Percentiles rank a stretch among this genome's conserved stretches.
Evolutionary conservation across 2,888 invertebrate species (phyloP).

Genomic region (Adelphocoris suturalis): DNA sequence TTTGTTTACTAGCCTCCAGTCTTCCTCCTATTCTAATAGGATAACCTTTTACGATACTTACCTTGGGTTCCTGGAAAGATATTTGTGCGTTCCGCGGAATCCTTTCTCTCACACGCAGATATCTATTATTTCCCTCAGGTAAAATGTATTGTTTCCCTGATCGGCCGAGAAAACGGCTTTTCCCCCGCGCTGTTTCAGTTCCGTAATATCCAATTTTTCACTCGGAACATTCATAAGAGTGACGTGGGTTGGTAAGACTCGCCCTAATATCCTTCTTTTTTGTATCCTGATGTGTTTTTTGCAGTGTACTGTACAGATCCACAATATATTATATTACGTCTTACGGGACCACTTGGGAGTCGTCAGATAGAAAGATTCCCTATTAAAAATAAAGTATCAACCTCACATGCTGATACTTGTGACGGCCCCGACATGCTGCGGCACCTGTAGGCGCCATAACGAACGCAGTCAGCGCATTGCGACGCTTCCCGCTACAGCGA

Average conservation of each 20-base stretch:
- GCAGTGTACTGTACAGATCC: too few species aligned
- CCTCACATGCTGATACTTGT: too few species aligned
- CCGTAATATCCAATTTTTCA: constrained; percentile 28
- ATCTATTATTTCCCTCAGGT: constrained; percentile 56
- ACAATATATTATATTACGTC: too few species aligned
- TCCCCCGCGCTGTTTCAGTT: neutral
- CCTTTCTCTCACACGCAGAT: constrained; percentile 45
- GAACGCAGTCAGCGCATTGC: too few species aligned
- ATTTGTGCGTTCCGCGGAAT: constrained; percentile 58
- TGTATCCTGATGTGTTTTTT: too few species aligned
- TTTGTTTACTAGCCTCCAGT: constrained; percentile 70
- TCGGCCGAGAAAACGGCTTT: neutral
- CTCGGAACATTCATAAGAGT: neutral
- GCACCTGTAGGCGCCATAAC: too few species aligned
- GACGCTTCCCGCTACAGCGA: too few species aligned
- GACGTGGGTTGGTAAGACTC: neutral
- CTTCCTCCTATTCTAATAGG: constrained; percentile 70
- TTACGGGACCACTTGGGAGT: too few species aligned
- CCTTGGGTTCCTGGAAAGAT: constrained; percentile 50
- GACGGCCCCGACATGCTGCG: too few species aligned
- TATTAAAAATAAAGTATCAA: too few species aligned
- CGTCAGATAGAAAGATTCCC: too few species aligned
- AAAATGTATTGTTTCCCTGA: constrained; percentile 55
- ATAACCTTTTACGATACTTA: constrained; percentile 70
- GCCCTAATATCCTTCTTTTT: neutral